Percentiles rank a stretch among this genome's conserved stretches.
Evolutionary conservation across 2,113 vertebrate genomes (phyloP).

Genomic region (Odontesthes bonariensis): DNA sequence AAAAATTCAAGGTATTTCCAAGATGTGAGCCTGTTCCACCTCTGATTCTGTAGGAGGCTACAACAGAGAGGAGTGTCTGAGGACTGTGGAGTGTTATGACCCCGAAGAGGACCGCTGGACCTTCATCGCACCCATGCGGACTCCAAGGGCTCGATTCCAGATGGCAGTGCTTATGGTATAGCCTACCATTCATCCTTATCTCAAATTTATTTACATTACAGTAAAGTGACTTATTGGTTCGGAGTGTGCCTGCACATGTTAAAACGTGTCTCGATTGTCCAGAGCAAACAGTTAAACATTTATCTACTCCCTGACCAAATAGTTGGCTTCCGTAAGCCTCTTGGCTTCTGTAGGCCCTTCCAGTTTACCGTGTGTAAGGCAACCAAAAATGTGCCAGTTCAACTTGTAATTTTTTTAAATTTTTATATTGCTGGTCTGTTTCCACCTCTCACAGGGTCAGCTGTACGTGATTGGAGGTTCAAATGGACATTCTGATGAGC

Average conservation of each 20-base stretch:
- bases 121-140: constrained; percentile 96
- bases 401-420: too few species aligned
- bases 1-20: neutral
- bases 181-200: neutral
- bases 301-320: neutral
- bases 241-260: neutral
- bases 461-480: constrained; percentile 97
- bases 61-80: constrained; percentile 96
- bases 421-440: neutral
- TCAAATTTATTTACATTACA: neutral
- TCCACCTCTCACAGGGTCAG: constrained; percentile 84
- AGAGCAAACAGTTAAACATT: constrained; percentile 15
- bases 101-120: constrained; percentile 91
- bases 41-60: constrained; percentile 88
- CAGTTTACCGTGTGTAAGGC: too few species aligned
- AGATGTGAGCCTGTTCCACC: too few species aligned
- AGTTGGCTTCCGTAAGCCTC: neutral
- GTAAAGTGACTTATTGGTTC: neutral
- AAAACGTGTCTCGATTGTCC: neutral
- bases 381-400: too few species aligned
- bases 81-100: constrained; percentile 97
- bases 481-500: constrained; percentile 96
- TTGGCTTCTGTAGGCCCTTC: neutral
- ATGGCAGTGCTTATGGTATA: constrained; percentile 97
- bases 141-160: constrained; percentile 96